Percentiles rank a stretch among this genome's conserved stretches.
These are phyloP conservation scores for Calephelis virginiensis DNA, from an alignment of 1,140 invertebrate genomes.

Conservation along the genomic window DNA sequence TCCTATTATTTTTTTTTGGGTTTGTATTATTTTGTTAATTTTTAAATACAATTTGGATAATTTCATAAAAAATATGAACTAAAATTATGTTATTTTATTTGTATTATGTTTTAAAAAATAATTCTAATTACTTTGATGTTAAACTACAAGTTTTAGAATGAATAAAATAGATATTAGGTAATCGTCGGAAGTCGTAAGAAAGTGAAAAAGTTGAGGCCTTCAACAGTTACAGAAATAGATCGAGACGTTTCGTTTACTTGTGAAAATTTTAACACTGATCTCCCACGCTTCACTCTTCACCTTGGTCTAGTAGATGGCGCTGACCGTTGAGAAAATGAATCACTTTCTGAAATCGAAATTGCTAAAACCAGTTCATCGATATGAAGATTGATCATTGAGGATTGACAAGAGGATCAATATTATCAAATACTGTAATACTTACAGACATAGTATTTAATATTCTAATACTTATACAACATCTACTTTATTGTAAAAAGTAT, in stretches of 20 bases:
- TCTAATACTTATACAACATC: too few species aligned
- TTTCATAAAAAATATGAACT: too few species aligned
- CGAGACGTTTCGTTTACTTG: slow-evolving; percentile 68
- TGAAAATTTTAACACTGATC: slow-evolving; percentile 68
- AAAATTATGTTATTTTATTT: not conserved
- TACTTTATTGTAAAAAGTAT: too few species aligned
- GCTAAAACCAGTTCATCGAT: slow-evolving; percentile 19
- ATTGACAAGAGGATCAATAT: slow-evolving; percentile 5
- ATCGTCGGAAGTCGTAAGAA: slow-evolving; percentile 56
- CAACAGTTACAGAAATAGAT: slow-evolving; percentile 67
- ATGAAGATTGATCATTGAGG: slow-evolving; percentile 18
- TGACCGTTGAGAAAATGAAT: slow-evolving; percentile 58
- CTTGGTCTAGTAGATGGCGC: slow-evolving; percentile 67
- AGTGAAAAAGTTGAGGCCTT: slow-evolving; percentile 62
- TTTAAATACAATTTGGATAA: not conserved
- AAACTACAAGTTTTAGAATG: not conserved
- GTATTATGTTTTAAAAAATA: not conserved
- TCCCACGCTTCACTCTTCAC: slow-evolving; percentile 69
- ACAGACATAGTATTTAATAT: not conserved
- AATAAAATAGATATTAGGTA: slow-evolving; percentile 45
- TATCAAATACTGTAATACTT: not conserved
- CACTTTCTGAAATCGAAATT: slow-evolving; percentile 31
- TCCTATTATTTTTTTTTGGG: slow-evolving; percentile 44
- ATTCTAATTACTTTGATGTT: not conserved
- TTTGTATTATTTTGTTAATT: not conserved